Evolutionary conservation across 2,797 vertebrate genomes (phyloP).

Genomic region (Artibeus jamaicensis): DNA sequence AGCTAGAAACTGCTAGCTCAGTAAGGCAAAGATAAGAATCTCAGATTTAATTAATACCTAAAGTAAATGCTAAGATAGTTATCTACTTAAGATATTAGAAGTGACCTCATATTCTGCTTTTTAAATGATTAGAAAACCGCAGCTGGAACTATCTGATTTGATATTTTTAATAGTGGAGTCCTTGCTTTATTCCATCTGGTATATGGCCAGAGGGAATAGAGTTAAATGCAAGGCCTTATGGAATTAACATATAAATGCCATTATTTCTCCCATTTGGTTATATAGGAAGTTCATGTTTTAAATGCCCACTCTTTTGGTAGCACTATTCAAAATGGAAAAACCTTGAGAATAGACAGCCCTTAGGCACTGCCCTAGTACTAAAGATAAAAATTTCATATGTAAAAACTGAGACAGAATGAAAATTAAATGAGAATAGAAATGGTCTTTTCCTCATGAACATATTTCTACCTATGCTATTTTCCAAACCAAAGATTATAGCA

Average conservation of each 20-base stretch:
- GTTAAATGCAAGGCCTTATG: slow-evolving; percentile 43
- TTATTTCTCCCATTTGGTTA: slow-evolving; percentile 38
- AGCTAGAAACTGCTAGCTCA: slow-evolving; percentile 21
- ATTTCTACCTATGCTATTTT: slow-evolving; percentile 36
- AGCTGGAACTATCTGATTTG: slow-evolving; percentile 68
- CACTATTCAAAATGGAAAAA: slow-evolving; percentile 49
- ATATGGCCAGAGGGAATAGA: slow-evolving; percentile 69
- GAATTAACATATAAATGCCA: slow-evolving; percentile 74
- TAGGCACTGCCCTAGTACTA: not conserved
- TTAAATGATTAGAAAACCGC: slow-evolving; percentile 72
- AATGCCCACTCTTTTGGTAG: slow-evolving; percentile 25
- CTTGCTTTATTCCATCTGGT: slow-evolving; percentile 70
- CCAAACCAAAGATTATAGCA: slow-evolving; percentile 37
- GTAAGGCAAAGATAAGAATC: slow-evolving; percentile 18
- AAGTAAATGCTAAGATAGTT: slow-evolving; percentile 68
- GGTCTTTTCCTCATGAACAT: not conserved
- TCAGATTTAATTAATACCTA: slow-evolving; percentile 73
- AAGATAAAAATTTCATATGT: slow-evolving; percentile 33
- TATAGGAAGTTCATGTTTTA: slow-evolving; percentile 52
- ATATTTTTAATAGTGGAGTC: slow-evolving; percentile 70
- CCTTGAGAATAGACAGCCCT: not conserved
- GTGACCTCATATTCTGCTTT: slow-evolving; percentile 66
- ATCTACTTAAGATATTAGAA: slow-evolving; percentile 74
- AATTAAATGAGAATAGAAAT: slow-evolving; percentile 42
- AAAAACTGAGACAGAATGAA: slow-evolving; percentile 41